A percentile compares a stretch with the other conserved stretches of the same genome.
Conservation (phyloP, 2,113 vertebrate species). For the Eulemur macaco region DNA sequence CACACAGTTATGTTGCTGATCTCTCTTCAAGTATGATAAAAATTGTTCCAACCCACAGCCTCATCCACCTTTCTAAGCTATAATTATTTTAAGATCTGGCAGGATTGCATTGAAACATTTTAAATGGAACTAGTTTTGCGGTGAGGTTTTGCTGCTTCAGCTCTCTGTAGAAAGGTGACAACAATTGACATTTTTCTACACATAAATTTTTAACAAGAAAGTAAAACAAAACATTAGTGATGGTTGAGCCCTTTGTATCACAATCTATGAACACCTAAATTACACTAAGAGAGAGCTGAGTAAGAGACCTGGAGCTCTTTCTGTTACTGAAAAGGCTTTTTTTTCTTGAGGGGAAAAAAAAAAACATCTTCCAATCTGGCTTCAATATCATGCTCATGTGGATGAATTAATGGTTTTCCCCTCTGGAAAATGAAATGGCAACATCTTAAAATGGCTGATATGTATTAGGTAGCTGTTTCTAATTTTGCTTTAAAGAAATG, state of each 20-base stretch:
- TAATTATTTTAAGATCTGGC: constrained; percentile 50
- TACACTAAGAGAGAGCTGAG: background rate
- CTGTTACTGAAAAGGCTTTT: background rate
- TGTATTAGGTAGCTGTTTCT: constrained; percentile 62
- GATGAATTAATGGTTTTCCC: constrained; percentile 23
- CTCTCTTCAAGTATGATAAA: background rate
- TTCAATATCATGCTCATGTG: constrained; percentile 51
- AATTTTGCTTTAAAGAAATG: constrained; percentile 67
- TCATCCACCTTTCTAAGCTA: background rate
- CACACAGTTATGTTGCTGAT: background rate
- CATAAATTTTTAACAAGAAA: constrained; percentile 55
- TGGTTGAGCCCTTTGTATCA: background rate
- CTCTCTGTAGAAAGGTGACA: constrained; percentile 43
- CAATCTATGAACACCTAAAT: constrained; percentile 16
- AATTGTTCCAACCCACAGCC: constrained; percentile 30
- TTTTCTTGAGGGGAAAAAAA: background rate
- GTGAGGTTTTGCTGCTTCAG: constrained; percentile 55
- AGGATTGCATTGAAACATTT: constrained; percentile 25
- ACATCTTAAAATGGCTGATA: constrained; percentile 40
- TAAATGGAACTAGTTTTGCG: constrained; percentile 49
- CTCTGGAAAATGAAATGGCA: constrained; percentile 40
- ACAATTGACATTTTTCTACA: constrained; percentile 58
- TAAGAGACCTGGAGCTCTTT: background rate
- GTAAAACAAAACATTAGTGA: constrained; percentile 15
- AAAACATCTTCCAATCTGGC: constrained; percentile 53